Evolutionary conservation across 2,888 invertebrate species (phyloP), one percentile per base, ranked within the genome.

Genomic region (Rosalia funebris): DNA sequence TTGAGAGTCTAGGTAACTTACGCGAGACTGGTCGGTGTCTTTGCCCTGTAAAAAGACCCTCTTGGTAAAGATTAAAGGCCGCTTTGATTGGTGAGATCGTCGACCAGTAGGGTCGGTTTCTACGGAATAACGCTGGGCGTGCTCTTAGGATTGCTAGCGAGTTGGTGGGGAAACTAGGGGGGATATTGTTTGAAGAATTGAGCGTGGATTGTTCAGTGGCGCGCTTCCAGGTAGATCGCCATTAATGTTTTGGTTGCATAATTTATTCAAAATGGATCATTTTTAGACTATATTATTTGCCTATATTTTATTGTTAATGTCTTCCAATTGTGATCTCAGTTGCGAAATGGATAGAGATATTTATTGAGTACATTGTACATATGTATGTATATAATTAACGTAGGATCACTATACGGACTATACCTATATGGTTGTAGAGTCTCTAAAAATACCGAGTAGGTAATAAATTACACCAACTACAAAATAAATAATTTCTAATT

Each of bases 1-100:
- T 46, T 34, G 59, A 57, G 47, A 48, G 57, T 61, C 63, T 65
- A 61, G 58, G 66, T 65, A 65, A 62, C 58, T 54, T 60, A 64
- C 60, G 62, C 68, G 66, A 54, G 60, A 71, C 71, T 70, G 70
- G 65, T 70, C 65, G 66, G 66, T 69, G 71, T 70, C 71, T 72
- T 72, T 71, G 70, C 70, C 73, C 73, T 73, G 69, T 69, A 68
- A 72, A 71, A 73, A 69, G 70, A 69, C 72, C 70, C 70, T 72
- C 72, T 71, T 63, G 66, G 57, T 62, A 65, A 62, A 65, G 68
- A 69, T 64, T 65, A 63, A 60, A 61, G 56, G 57, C 60, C 61
- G 59, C 62, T 72, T 68, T 68, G 65, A 73, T 74, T 73, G 74
- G 73, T 63, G 66, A 70, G 63, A 59, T 48, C 55, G 63, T 47